Conservation (phyloP, 1,140 invertebrate genomes). For the Oreohelix idahoensis region DNA sequence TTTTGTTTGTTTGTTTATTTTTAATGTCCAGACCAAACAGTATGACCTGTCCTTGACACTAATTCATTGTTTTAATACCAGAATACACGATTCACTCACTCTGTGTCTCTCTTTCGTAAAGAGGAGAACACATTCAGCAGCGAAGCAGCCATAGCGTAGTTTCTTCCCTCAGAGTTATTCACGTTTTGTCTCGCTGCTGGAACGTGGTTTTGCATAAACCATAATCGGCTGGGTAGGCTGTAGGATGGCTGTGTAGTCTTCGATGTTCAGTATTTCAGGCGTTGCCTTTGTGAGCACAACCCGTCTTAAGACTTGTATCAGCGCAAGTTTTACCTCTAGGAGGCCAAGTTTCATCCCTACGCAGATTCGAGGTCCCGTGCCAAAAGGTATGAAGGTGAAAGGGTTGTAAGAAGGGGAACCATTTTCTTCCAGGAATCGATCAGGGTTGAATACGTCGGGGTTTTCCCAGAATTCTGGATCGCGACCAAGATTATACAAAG, state of each 20-base stretch:
- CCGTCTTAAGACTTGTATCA: conserved; percentile 63
- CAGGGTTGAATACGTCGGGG: conserved; percentile 22
- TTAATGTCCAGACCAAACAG: no score
- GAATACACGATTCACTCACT: no score
- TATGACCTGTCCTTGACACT: no score
- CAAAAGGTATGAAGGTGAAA: conserved; percentile 22
- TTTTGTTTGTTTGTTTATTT: no score
- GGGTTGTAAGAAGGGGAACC: not conserved
- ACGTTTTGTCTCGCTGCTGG: not conserved
- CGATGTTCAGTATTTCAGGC: conserved; percentile 7
- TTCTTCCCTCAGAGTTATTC: not conserved
- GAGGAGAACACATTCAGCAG: no score
- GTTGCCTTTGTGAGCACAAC: conserved; percentile 49
- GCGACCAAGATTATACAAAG: conserved; percentile 4
- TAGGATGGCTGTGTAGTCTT: conserved; percentile 25
- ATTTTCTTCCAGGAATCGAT: conserved; percentile 24
- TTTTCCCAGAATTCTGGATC: conserved; percentile 38
- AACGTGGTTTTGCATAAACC: not conserved
- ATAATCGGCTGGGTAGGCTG: conserved; percentile 8
- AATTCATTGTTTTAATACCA: no score
- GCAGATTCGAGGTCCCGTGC: conserved; percentile 77
- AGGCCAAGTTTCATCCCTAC: conserved; percentile 78
- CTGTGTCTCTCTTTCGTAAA: no score
- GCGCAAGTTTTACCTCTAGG: conserved; percentile 80
- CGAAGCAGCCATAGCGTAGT: no score